Evolutionary conservation across 2,113 vertebrate genomes (phyloP), one percentile per base, ranked within the genome.

Genomic region (Psittacus erithacus): DNA sequence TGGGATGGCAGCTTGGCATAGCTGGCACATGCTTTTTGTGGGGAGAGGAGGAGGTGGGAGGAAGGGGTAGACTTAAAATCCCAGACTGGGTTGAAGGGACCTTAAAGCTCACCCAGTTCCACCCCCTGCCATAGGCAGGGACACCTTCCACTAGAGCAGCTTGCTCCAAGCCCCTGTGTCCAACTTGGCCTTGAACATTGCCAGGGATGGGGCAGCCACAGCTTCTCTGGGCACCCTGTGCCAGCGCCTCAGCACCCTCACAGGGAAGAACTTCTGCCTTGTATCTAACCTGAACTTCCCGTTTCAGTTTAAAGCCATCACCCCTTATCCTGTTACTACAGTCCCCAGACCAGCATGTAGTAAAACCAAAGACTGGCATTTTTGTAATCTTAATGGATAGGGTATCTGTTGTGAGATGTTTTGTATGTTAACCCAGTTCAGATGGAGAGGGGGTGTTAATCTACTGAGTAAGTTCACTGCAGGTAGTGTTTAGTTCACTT

Each of bases 1-100:
- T 59, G 57, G 57, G 57, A 10, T 59, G 55, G 55, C 20, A 59
- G 55, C 33, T 59, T 31, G 46, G 14, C 6, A 2, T 6, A 33
- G 47, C 31, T 43, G 46, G 59, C 12, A 0, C 1, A 5, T 19
- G 28, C 16, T n/a, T 38, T n/a, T 23, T 20, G 17, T 1, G 7
- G 57, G 39, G 27, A 47, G 39, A 47, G 29, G 23, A n/a, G 35
- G n/a, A 20, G 24, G 22, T 33, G 23, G 65, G 41, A 23, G 57
- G 17, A 67, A 64, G 39, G 8, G 31, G 18, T n/a, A n/a, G 33
- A 15, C 55, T 59, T 59, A 59, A 20, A 59, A n/a, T 59, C 55
- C 33, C 4, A n/a, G 33, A 10, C 33, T 59, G 22, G 20, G 8
- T 23, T 59, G 20, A 59, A 59, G 57, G 33, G 20, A n/a, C 5